phyloP scores from a whole-genome alignment of 2,113 vertebrate species.

The Grallaria varia region DNA sequence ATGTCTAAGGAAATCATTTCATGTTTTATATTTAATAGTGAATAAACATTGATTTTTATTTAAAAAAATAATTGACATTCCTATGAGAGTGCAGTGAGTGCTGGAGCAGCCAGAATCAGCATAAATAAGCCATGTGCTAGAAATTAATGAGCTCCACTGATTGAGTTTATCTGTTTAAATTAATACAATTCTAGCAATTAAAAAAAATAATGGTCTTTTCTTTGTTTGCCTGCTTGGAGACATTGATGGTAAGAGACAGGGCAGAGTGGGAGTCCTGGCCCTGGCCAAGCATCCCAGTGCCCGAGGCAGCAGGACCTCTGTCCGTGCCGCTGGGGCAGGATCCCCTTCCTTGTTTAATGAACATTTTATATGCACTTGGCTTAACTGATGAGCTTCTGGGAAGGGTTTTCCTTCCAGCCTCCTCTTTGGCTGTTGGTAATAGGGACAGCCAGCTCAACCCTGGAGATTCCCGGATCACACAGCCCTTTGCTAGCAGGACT shows the following conservation, averaged over 20 bases:
- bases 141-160: constrained; percentile 43
- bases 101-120: not conserved
- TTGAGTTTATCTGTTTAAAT: constrained; percentile 44
- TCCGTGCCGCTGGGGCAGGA: not conserved
- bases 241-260: not conserved
- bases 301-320: rapidly evolving
- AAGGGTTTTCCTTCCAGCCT: not conserved
- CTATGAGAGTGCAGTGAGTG: not conserved
- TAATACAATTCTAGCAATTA: constrained; percentile 18
- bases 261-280: not conserved
- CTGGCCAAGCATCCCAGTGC: not conserved
- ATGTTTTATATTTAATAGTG: not conserved
- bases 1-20: not conserved
- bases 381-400: not conserved
- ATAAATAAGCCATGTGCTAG: constrained; percentile 10
- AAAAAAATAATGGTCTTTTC: not conserved
- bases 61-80: constrained; percentile 23
- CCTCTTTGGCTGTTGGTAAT: not conserved
- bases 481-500: not conserved
- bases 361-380: not conserved
- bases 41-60: constrained; percentile 54
- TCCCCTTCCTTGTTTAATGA: not conserved
- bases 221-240: not conserved
- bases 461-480: not conserved
- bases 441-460: not conserved